Evolutionary conservation across 1,140 invertebrate genomes (phyloP), one percentile per base, ranked within the genome.

Genomic region (Euura saliciscinereae): DNA sequence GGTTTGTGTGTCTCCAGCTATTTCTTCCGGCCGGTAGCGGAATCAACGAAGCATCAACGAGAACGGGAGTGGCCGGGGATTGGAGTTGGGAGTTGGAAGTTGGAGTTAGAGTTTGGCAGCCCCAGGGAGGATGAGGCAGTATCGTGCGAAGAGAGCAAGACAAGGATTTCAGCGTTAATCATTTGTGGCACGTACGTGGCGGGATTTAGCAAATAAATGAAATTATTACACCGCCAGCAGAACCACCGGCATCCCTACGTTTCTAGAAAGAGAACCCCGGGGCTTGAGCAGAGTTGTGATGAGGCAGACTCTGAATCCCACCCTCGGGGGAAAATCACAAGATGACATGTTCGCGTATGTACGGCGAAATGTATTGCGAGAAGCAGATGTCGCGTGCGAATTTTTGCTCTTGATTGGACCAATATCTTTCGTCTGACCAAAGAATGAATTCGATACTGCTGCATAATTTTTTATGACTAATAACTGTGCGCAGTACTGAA

Each of bases 181-280:
- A 79, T 78, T 78, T 75, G 73, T 74, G 74, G 76, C 77, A 76
- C 77, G 75, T 78, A 78, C 77, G 72, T 73, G 77, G 67, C 66
- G 72, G 77, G 76, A 78, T 79, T 79, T 78, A 73, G 69, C 73
- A 77, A 77, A 79, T 77, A 79, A 79, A 79, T 78, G 75, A 79
- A 79, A 78, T 79, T 78, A 78, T 79, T 73, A 78, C 72, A 44
- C 66, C 66, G 65, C 64, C 11, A 8, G 68, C 70, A 42, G 10
- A 45, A 68, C 45, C n/a, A 65, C 51, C 51, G 51, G 8, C 51
- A 59, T 59, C 51, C 13, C 51, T 59, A 8, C 51, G 51, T n/a
- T 59, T 6, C 51, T 6, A 6, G 51, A 59, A 59, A 6, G 51
- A 59, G 51, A 59, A n/a, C 51, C 51, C 51, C 51, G 51, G 5